These are phyloP conservation scores for Ellobium chinense DNA, from an alignment of 2,888 invertebrate genomes.

Conservation along the genomic window DNA sequence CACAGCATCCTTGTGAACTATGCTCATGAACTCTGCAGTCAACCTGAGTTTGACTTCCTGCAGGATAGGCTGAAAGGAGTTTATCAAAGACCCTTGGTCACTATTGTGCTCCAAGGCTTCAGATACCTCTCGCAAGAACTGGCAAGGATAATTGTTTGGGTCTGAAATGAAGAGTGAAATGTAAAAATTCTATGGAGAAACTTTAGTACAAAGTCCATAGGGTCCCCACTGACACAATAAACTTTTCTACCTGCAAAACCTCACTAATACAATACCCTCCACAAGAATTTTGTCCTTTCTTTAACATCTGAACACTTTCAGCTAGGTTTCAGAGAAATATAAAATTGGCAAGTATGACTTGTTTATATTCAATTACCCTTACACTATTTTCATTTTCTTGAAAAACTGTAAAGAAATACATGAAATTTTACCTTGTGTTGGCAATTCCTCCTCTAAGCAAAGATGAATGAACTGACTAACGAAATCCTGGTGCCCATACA, in stretches of 20 bases:
- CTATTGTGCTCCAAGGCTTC: slow-evolving; percentile 61
- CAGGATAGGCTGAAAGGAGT: slow-evolving; percentile 63
- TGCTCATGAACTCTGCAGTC: slow-evolving; percentile 34
- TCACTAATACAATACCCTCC: too few relatives aligned
- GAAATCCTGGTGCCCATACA: slow-evolving; percentile 62
- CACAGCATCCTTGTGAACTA: slow-evolving; percentile 61
- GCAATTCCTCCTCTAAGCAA: slow-evolving; percentile 60
- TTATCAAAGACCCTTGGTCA: slow-evolving; percentile 65
- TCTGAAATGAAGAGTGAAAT: too few relatives aligned
- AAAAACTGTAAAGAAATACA: too few relatives aligned
- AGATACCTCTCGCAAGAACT: slow-evolving; percentile 64
- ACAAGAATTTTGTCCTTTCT: too few relatives aligned
- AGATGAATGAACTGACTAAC: slow-evolving; percentile 68
- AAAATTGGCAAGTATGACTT: too few relatives aligned
- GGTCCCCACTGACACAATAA: too few relatives aligned
- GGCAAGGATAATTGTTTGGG: slow-evolving; percentile 51
- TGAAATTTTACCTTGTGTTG: slow-evolving; percentile 10
- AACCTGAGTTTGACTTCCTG: slow-evolving; percentile 51
- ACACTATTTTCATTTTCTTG: too few relatives aligned
- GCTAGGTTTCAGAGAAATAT: too few relatives aligned
- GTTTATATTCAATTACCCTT: too few relatives aligned
- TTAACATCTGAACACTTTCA: too few relatives aligned
- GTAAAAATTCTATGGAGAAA: too few relatives aligned
- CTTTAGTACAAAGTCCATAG: too few relatives aligned
- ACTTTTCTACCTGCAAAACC: not conserved